Evolutionary conservation across 2,888 invertebrate species (phyloP), one percentile per base, ranked within the genome.

Genomic region (Fabriciana adippe): DNA sequence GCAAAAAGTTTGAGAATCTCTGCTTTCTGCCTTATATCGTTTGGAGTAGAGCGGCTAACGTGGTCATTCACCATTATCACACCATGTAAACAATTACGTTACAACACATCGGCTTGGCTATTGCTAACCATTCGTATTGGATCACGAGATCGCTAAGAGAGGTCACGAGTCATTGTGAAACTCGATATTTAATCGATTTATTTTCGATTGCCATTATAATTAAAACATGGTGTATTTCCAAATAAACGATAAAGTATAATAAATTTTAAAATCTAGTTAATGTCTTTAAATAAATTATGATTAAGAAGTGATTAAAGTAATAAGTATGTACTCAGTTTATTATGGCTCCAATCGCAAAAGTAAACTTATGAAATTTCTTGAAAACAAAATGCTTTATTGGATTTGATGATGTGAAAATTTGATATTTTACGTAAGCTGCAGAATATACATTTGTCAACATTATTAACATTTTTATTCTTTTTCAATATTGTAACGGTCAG

Each of bases 101-200:
- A 59, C 68, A 67, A 62, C 61, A 70, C 45, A 21, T 35, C 31
- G 55, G 6, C 26, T 26, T 13, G 18, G 26, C 53, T 15, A 64
- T 61, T 55, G 26, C 16, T 57, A 48, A 48, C 55, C 56, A 61
- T 55, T 59, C 51, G 50, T 63, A 64, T 67, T 53, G 35, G 13
- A 62, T 68, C 70, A 62, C 68, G 62, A 62, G 54, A 53, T 47
- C 55, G 31, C 45, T 67, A 41, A 62, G 21, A 59, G 53, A 51
- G 62, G 68, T 65, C 68, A 65, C 68, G 68, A 65, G 16, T 21
- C 53, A 15, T 65, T 56, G 48, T 47, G 67, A 51, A 69, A 67
- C 56, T 15, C 35, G 48, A 47, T 3, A n/a, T 55, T 55, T 64
- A 61, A 61, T 70, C 64, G 61, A 64, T 64, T 70, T 56, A 57